phyloP scores from a whole-genome alignment of 1,140 invertebrate species.

The Diachasmimorpha longicaudata region DNA sequence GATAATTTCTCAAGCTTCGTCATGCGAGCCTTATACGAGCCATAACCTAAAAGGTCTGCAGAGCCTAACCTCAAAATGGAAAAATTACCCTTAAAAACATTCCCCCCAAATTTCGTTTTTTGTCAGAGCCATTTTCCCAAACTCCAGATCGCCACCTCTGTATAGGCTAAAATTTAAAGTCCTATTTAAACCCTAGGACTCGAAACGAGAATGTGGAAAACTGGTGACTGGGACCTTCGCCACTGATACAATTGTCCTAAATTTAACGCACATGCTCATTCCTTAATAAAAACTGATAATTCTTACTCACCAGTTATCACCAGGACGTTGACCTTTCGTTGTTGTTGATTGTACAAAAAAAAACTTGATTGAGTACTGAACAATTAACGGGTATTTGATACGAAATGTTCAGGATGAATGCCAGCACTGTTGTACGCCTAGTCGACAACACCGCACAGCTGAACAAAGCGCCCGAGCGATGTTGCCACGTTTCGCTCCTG shows the following conservation, averaged over 20 bases:
- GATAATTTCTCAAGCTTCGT: too few relatives aligned
- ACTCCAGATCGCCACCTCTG: background rate
- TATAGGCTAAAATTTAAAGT: background rate
- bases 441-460: background rate
- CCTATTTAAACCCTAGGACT: background rate
- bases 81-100: background rate
- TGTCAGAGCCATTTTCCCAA: background rate
- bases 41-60: background rate
- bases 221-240: background rate
- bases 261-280: background rate
- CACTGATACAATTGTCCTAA: background rate
- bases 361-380: background rate
- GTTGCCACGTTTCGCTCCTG: background rate
- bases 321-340: background rate
- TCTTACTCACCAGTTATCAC: background rate
- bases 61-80: background rate
- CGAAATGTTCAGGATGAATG: background rate
- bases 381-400: background rate
- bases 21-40: background rate
- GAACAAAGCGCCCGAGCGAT: background rate
- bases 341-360: background rate
- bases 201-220: background rate
- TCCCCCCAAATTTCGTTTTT: background rate
- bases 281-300: background rate
- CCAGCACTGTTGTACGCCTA: background rate